Conservation (phyloP, 1,140 invertebrate genomes). For the Ladona fulva region DNA sequence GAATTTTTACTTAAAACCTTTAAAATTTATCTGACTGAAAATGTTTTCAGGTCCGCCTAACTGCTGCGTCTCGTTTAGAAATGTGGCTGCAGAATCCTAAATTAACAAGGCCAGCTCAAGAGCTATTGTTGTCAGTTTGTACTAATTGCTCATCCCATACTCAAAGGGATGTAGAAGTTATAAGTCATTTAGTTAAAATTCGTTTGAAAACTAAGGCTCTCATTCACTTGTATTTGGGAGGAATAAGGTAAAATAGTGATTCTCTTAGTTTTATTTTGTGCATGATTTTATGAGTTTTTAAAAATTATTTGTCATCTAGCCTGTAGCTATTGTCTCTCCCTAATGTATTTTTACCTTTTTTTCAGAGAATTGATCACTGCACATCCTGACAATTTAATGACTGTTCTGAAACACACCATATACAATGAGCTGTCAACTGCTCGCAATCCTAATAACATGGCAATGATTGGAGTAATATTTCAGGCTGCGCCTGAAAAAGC, state of each 20-base stretch:
- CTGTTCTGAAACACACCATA: conserved; percentile 84
- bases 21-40: neutral
- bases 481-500: conserved; percentile 66
- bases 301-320: conserved; percentile 11
- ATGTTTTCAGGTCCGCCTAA: conserved; percentile 53
- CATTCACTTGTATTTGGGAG: conserved; percentile 77
- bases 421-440: conserved; percentile 87
- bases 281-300: neutral
- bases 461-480: conserved; percentile 75
- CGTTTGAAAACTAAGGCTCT: conserved; percentile 88
- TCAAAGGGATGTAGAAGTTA: conserved; percentile 77
- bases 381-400: conserved; percentile 71
- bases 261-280: neutral
- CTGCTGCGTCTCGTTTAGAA: conserved; percentile 75
- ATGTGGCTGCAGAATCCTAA: conserved; percentile 95
- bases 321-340: neutral
- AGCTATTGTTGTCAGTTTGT: conserved; percentile 86
- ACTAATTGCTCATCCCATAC: conserved; percentile 75
- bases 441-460: conserved; percentile 91
- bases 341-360: conserved; percentile 20
- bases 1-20: no score
- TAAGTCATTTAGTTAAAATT: conserved; percentile 82
- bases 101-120: conserved; percentile 79
- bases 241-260: conserved; percentile 56
- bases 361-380: conserved; percentile 63